Evolutionary conservation across 2,113 vertebrate species (phyloP).

Genomic region (Corythornis vintsioides): DNA sequence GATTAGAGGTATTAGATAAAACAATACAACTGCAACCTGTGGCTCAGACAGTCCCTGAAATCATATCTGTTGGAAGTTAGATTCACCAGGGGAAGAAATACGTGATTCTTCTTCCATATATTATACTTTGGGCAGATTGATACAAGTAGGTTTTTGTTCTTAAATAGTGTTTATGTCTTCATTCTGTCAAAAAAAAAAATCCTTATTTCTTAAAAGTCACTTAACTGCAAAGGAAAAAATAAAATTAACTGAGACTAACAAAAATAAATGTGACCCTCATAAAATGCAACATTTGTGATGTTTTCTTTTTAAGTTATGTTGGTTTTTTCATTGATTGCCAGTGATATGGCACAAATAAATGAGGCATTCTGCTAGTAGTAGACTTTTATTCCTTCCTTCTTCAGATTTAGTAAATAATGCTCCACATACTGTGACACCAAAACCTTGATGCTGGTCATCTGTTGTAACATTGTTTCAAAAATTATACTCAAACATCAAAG

Average conservation of each 20-base stretch:
- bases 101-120: neutral
- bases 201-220: neutral
- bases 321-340: neutral
- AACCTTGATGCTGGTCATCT: neutral
- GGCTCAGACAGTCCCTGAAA: neutral
- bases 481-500: slow-evolving; percentile 11
- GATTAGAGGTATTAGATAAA: neutral
- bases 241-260: neutral
- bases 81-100: neutral
- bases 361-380: neutral
- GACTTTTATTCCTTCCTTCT: neutral
- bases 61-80: neutral
- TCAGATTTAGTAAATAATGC: neutral
- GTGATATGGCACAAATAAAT: neutral
- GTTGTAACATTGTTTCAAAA: slow-evolving; percentile 19
- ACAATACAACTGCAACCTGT: neutral
- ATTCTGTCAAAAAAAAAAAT: neutral
- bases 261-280: neutral
- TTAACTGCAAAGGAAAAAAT: neutral
- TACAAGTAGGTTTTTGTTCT: neutral
- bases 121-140: neutral
- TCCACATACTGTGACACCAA: neutral
- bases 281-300: neutral
- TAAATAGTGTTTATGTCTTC: neutral
- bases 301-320: neutral